Percentiles rank a stretch among this genome's conserved stretches.
phyloP scores from a whole-genome alignment of 2,888 invertebrate species.

The Palloptera scutellata region DNA sequence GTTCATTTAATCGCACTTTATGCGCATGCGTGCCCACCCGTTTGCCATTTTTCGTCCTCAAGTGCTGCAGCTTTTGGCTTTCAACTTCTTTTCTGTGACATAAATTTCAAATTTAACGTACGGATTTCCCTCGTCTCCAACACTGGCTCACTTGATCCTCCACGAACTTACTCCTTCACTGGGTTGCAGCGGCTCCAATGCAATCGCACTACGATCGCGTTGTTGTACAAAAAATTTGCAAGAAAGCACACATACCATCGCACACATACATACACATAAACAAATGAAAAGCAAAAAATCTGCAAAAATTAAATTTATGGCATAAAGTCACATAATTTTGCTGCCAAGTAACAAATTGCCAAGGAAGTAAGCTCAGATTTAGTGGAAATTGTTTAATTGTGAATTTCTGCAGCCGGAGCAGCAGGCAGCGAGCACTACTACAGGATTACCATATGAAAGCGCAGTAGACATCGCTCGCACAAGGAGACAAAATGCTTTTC shows the following conservation, averaged over 20 bases:
- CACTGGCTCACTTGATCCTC: slow-evolving; percentile 18
- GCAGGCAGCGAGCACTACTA: neutral
- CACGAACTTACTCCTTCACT: slow-evolving; percentile 27
- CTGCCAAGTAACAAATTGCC: slow-evolving; percentile 62
- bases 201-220: too few species aligned
- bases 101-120: slow-evolving; percentile 47
- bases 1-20: slow-evolving; percentile 62
- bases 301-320: slow-evolving; percentile 54
- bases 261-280: neutral
- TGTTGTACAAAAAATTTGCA: too few species aligned
- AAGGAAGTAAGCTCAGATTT: slow-evolving; percentile 60
- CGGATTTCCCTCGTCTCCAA: slow-evolving; percentile 19
- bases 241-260: too few species aligned
- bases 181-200: slow-evolving; percentile 22
- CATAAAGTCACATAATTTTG: slow-evolving; percentile 62
- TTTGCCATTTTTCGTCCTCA: neutral
- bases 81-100: slow-evolving; percentile 33
- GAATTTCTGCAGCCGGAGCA: slow-evolving; percentile 32
- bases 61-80: too few species aligned
- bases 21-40: slow-evolving; percentile 55
- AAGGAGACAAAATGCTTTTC: neutral
- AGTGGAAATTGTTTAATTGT: slow-evolving; percentile 63
- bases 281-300: slow-evolving; percentile 2
- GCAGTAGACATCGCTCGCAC: neutral
- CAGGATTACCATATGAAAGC: neutral